phyloP scores from a whole-genome alignment of 2,888 invertebrate species.

The Tipula vernalis region DNA sequence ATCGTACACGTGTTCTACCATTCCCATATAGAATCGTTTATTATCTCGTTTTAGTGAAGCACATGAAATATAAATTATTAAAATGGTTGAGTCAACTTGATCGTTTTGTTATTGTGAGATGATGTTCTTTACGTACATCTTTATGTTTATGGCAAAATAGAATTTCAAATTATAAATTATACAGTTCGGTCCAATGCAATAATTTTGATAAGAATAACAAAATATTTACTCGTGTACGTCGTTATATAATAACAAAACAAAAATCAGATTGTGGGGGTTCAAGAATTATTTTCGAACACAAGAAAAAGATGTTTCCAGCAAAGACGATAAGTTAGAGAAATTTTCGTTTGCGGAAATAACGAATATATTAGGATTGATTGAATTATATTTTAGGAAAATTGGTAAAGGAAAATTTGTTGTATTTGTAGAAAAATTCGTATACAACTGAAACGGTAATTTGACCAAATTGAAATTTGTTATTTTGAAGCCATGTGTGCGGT shows the following conservation, averaged over 20 bases:
- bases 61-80: not conserved
- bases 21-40: too few species aligned
- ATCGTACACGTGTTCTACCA: too few species aligned
- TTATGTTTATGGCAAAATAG: not conserved
- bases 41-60: not conserved
- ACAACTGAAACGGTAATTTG: not conserved
- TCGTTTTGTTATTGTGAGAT: not conserved
- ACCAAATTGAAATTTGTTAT: not conserved
- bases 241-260: too few species aligned
- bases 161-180: not conserved
- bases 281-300: too few species aligned
- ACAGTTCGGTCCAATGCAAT: not conserved
- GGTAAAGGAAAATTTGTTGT: not conserved
- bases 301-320: too few species aligned
- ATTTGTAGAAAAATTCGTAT: not conserved
- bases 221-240: not conserved
- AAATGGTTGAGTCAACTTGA: not conserved
- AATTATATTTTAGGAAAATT: not conserved
- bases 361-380: not conserved
- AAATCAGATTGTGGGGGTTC: too few species aligned
- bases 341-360: too few species aligned
- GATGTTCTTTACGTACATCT: not conserved
- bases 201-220: not conserved
- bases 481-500: too few species aligned
- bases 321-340: too few species aligned